Base-by-base conservation (phyloP, 2,797 vertebrate species). In the Gallinago solitaria region DNA sequence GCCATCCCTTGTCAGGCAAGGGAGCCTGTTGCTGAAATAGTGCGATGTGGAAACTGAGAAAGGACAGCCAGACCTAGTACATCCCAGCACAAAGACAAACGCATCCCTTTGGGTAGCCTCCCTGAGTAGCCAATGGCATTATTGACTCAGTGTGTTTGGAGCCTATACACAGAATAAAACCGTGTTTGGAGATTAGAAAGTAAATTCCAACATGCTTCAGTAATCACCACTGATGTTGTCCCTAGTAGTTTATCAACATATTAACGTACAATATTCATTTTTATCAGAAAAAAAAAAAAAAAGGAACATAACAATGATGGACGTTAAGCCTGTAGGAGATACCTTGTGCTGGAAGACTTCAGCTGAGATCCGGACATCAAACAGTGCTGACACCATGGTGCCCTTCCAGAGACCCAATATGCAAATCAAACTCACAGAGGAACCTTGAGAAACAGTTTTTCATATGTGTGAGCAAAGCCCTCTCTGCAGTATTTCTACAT, bases 371-470 rank as follows among this genome's bases (percentile, higher is more conserved):
- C 39, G 25, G 87, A 91, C 79, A 82, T 73, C 64, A 89, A 96
- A 96, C 9, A 30, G 83, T 32, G 7, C 53, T 54, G 81, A 65
- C 0, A 9, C 87, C 14, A 30, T 87, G 87, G 96, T 57, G 32
- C 76, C 65, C 77, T 94, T 27, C 91, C 87, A 92, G 84, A 90
- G 76, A 56, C 81, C 85, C 32, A 5, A 56, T 50, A 71, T 90
- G 89, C 92, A 97, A 96, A 96, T 89, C 63, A 91, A 85, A 83
- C 92, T 84, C 83, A 30, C 3, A 4, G 6, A 93, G 89, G 35
- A 93, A 93, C 93, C 50, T 94, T 2, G 16, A 96, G 64, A 85
- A 97, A 80, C 39, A 68, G 59, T 75, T 83, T 86, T 69, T 77
- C 16, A 24, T 41, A 15, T 0, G 0, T 78, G 43, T 78, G 28